Percentiles rank a stretch among this genome's conserved stretches.
Evolutionary conservation across 2,888 invertebrate species (phyloP).

Genomic region (Flabesymbios commensalis): DNA sequence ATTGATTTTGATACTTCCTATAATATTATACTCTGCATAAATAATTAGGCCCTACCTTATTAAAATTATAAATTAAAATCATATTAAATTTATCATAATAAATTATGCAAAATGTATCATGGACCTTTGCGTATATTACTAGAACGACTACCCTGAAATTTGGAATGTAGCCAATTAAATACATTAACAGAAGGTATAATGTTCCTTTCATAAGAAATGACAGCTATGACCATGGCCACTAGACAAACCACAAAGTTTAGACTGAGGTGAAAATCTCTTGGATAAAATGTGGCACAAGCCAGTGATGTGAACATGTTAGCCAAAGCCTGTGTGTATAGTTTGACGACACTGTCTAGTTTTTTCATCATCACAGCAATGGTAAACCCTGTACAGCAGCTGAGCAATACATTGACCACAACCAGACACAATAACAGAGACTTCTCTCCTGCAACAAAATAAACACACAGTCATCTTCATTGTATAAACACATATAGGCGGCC

Average conservation of each 20-base stretch:
- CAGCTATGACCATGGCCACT: constrained; percentile 15
- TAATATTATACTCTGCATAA: too few species aligned
- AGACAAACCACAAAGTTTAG: constrained; percentile 19
- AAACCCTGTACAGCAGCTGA: constrained; percentile 16
- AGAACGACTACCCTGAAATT: too few species aligned
- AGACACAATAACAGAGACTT: constrained; percentile 3
- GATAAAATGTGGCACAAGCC: constrained; percentile 21
- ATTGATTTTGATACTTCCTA: too few species aligned
- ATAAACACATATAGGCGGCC: neutral
- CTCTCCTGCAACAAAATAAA: neutral
- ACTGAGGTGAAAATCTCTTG: constrained; percentile 22
- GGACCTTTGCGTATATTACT: too few species aligned
- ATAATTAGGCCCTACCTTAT: too few species aligned
- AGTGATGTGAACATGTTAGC: constrained; percentile 25
- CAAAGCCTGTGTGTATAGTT: constrained; percentile 26
- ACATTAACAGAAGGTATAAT: too few species aligned
- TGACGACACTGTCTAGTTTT: constrained; percentile 32
- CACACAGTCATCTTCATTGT: too few species aligned
- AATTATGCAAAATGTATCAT: too few species aligned
- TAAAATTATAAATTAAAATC: too few species aligned
- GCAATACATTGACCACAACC: constrained; percentile 5
- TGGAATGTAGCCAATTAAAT: too few species aligned
- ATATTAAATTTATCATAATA: too few species aligned
- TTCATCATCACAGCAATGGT: constrained; percentile 24
- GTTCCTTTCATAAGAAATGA: constrained; percentile 19